Evolutionary conservation across 2,113 vertebrate species (phyloP), one percentile per base, ranked within the genome.

Genomic region (Uropsilus gracilis): DNA sequence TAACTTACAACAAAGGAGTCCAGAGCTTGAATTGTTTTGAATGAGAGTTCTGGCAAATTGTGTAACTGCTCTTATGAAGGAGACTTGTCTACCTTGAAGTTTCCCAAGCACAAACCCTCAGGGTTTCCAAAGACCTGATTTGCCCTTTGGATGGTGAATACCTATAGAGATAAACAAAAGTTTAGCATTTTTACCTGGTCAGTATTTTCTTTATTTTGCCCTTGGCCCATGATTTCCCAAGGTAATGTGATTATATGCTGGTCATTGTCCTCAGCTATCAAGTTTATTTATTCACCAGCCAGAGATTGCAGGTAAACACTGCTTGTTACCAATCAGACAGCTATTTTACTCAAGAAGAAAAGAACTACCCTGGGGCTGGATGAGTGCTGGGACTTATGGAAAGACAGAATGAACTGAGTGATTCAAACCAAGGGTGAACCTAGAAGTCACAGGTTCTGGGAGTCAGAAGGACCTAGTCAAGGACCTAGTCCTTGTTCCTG

Each of bases 271-370:
- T 76, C n/a, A 46, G 30, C 50, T 59, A 71, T n/a, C 90, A 32
- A 9, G n/a, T 91, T 87, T 82, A 48, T 55, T 83, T 83, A 77
- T 50, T 24, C 28, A 72, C 3, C 30, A 57, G 66, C 17, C 68
- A 83, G 90, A 82, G 73, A 37, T 28, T 55, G 3, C 26, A 81
- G 42, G 28, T 68, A 53, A 76, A 20, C 26, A 13, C 2, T 34
- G 17, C 13, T 50, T 91, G 63, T 81, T 71, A 22, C 50, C n/a
- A 91, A 46, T n/a, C 11, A n/a, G 34, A 53, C 14, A 46, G 42
- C 37, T 85, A 37, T 80, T 89, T 94, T 89, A 42, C 44, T 85
- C 91, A 85, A 89, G 64, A 85, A 89, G 63, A 85, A 84, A 64
- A 88, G 80, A 75, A 80, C 12, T 53, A 14, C 68, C 1, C 22